phyloP scores from a whole-genome alignment of 2,113 vertebrate genomes.

The Cephalopterus ornatus region DNA sequence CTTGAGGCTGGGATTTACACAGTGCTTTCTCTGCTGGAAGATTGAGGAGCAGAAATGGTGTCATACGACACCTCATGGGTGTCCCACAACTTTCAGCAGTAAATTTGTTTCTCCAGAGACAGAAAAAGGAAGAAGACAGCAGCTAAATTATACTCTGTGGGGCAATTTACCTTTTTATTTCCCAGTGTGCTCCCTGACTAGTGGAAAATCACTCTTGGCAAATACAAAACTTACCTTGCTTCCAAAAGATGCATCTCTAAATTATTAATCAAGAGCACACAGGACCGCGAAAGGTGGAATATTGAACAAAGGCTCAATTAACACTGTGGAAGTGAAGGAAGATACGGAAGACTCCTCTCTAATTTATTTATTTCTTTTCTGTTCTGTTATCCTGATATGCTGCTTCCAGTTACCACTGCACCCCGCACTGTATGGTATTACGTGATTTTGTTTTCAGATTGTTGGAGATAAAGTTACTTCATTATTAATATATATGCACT shows the following conservation, averaged over 20 bases:
- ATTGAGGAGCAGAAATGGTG: neutral
- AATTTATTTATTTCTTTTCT: slow-evolving; percentile 81
- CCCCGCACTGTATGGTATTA: slow-evolving; percentile 55
- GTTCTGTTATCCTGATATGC: slow-evolving; percentile 59
- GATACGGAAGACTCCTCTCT: slow-evolving; percentile 75
- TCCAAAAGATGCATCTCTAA: slow-evolving; percentile 23
- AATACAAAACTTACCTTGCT: slow-evolving; percentile 42
- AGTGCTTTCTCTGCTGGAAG: neutral
- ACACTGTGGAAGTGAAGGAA: slow-evolving; percentile 66
- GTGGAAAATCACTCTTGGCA: slow-evolving; percentile 55
- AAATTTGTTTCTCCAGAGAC: neutral
- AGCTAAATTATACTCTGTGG: neutral
- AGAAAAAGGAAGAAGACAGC: neutral
- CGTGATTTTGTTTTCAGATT: slow-evolving; percentile 71
- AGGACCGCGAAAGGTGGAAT: slow-evolving; percentile 35
- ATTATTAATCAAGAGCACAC: slow-evolving; percentile 55
- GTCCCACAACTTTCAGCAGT: neutral
- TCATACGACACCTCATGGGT: neutral
- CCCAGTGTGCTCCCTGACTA: neutral
- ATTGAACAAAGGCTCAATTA: slow-evolving; percentile 57
- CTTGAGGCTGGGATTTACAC: neutral
- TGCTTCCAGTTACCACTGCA: slow-evolving; percentile 67
- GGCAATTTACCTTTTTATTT: slow-evolving; percentile 16
- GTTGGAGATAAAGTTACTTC: slow-evolving; percentile 68
- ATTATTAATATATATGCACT: slow-evolving; percentile 69